Conservation (phyloP, 2,797 vertebrate species). For the Pseudochirops cupreus region DNA sequence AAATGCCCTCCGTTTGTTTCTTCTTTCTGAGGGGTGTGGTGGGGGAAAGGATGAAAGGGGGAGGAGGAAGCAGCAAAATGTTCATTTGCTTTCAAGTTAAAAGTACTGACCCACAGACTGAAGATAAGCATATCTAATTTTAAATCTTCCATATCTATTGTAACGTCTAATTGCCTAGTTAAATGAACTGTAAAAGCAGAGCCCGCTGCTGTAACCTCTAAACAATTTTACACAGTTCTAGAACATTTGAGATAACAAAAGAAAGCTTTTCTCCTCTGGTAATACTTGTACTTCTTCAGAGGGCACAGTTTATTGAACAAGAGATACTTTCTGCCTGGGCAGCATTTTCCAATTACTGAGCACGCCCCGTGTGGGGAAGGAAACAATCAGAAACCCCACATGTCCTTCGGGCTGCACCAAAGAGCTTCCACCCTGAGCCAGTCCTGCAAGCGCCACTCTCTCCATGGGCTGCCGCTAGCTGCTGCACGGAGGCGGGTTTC, state of each 20-base stretch:
- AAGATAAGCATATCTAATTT: conserved; percentile 87
- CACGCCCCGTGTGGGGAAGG: conserved; percentile 77
- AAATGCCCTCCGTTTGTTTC: conserved; percentile 77
- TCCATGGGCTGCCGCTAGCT: conserved; percentile 21
- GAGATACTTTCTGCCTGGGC: conserved; percentile 84
- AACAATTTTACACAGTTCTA: conserved; percentile 84
- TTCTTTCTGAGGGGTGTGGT: neutral
- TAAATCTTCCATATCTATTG: conserved; percentile 86
- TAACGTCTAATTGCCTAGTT: conserved; percentile 86
- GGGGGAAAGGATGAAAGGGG: conserved; percentile 39
- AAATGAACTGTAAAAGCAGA: conserved; percentile 86
- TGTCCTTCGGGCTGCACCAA: conserved; percentile 61
- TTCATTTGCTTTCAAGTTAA: conserved; percentile 83
- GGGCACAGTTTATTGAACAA: conserved; percentile 84
- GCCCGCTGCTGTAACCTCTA: conserved; percentile 74
- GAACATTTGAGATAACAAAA: conserved; percentile 80
- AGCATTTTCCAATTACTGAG: conserved; percentile 81
- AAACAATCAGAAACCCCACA: conserved; percentile 77
- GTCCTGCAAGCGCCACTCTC: neutral
- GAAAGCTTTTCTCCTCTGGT: conserved; percentile 82
- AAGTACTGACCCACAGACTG: conserved; percentile 82
- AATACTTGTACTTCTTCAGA: conserved; percentile 82
- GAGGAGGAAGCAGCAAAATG: conserved; percentile 67
- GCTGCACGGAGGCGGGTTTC: conserved; percentile 24
- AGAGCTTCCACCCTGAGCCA: conserved; percentile 57